phyloP scores from a whole-genome alignment of 2,797 vertebrate species.

The Xenopus petersii region DNA sequence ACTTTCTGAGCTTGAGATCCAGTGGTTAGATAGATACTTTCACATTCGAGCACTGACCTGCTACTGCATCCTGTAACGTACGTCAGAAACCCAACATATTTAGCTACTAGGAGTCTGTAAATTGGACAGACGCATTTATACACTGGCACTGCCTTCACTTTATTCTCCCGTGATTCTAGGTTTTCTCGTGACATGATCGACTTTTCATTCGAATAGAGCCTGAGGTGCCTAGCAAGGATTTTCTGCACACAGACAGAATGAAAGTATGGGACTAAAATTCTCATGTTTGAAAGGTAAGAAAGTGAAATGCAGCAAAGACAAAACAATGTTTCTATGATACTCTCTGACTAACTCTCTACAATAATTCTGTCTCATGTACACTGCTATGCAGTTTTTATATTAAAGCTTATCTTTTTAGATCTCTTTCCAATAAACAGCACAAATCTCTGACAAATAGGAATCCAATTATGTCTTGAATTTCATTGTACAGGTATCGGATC shows the following conservation, averaged over 20 bases:
- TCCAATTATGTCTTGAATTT: no score
- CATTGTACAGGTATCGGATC: no score
- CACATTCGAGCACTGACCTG: not conserved
- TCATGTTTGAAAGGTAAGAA: slow-evolving; percentile 71
- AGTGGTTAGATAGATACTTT: not conserved
- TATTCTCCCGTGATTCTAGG: not conserved
- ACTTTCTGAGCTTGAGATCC: no score
- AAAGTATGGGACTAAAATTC: slow-evolving; percentile 66
- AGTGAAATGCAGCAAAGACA: no score
- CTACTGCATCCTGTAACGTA: slow-evolving; percentile 5
- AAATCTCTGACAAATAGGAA: no score
- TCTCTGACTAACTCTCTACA: no score
- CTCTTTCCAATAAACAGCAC: no score
- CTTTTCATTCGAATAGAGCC: not conserved
- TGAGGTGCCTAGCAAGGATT: not conserved
- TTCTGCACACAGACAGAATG: slow-evolving; percentile 53
- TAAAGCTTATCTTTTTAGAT: no score
- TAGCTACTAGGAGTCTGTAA: not conserved
- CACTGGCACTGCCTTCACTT: slow-evolving; percentile 12
- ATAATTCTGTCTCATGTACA: no score
- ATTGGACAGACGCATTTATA: not conserved
- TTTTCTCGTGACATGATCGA: not conserved
- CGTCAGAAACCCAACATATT: not conserved
- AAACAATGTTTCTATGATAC: no score
- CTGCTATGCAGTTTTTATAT: no score